Evolutionary conservation across 2,888 invertebrate genomes (phyloP), one percentile per base, ranked within the genome.

Genomic region (Onchidella celtica): DNA sequence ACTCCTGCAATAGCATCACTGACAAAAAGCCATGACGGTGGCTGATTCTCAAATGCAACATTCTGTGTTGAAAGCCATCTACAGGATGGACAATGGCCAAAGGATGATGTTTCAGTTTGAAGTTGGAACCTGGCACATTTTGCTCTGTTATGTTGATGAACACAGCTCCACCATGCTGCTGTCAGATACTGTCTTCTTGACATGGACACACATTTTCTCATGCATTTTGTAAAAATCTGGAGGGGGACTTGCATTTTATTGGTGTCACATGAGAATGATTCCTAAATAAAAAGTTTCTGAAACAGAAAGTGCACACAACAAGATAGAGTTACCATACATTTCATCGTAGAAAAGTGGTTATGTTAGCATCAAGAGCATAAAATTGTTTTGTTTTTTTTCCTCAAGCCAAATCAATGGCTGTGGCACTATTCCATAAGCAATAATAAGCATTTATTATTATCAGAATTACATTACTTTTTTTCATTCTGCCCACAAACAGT

Each of bases 11-110:
- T 63, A 55, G 81, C 55, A 38, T 27, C 36, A 29, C 72, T 81
- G 3, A 81, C 81, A 76, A 76, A 81, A 1, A 81, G 65, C 81
- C 81, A 81, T 11, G 81, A 81, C 6, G 34, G 63, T 29, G 81
- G 81, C 76, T 81, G 81, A 34, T 72, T 69, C 0, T 81, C 81
- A 55, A 81, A 80, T 14, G 73, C 11, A 3, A 40, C 36, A 29
- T 11, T 75, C 27, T 65, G 65, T 21, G 61, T 29, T 40, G 63
- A 75, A 40, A 47, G 55, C 27, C 32, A 70, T 2, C n/a, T n/a
- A n/a, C n/a, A n/a, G n/a, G n/a, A n/a, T n/a, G n/a, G n/a, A n/a
- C n/a, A n/a, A n/a, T n/a, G n/a, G n/a, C n/a, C n/a, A n/a, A n/a
- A n/a, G n/a, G n/a, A n/a, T n/a, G n/a, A n/a, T n/a, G n/a, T n/a